A percentile compares a stretch with the other conserved stretches of the same genome.
phyloP scores from a whole-genome alignment of 2,113 vertebrate genomes.

The Pagrus major region DNA sequence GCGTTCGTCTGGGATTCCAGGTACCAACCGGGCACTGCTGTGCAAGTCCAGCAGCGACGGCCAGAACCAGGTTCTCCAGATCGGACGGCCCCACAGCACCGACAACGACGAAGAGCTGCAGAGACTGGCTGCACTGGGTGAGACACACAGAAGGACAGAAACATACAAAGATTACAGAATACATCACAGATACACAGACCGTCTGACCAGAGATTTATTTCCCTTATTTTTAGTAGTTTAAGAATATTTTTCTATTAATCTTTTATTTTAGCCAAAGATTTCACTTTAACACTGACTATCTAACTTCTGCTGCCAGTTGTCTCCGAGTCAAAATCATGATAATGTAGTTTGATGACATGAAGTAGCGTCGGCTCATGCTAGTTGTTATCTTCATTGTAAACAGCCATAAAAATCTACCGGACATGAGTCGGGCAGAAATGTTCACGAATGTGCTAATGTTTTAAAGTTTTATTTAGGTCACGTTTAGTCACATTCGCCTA shows the following conservation, averaged over 20 bases:
- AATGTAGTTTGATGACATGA: too few species aligned
- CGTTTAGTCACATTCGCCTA: too few species aligned
- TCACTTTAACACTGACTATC: too few species aligned
- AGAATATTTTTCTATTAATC: neutral
- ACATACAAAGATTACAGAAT: neutral
- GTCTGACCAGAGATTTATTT: neutral
- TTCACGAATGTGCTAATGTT: too few species aligned
- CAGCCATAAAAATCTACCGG: too few species aligned
- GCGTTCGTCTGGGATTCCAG: slow-evolving; percentile 74
- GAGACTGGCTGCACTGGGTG: slow-evolving; percentile 93
- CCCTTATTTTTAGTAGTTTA: neutral
- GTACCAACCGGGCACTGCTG: slow-evolving; percentile 93
- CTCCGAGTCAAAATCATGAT: too few species aligned
- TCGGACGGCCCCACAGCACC: slow-evolving; percentile 91
- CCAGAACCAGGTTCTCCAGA: slow-evolving; percentile 95
- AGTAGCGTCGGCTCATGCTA: too few species aligned
- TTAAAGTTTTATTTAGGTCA: too few species aligned
- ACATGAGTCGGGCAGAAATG: too few species aligned
- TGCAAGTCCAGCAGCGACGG: slow-evolving; percentile 95
- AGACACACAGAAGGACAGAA: slow-evolving; percentile 47
- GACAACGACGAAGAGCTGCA: slow-evolving; percentile 97
- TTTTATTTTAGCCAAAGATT: neutral
- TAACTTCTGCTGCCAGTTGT: too few species aligned
- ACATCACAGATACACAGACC: neutral
- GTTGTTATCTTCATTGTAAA: too few species aligned